Evolutionary conservation across 2,113 vertebrate genomes (phyloP), one percentile per base, ranked within the genome.

Genomic region (Labrus mixtus): DNA sequence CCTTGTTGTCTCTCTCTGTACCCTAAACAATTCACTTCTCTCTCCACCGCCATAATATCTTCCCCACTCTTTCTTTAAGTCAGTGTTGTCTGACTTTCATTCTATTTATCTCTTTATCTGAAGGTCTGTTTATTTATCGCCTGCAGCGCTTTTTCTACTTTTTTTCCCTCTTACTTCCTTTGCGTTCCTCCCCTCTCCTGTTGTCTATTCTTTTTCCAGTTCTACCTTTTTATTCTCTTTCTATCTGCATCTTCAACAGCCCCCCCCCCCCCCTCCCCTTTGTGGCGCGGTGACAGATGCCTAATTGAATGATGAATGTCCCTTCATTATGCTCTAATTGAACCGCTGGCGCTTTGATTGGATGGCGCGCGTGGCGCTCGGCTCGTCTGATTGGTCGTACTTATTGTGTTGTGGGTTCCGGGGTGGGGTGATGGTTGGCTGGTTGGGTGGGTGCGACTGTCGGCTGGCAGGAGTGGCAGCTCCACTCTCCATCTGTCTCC

Each of bases 291-390:
- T 97, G 97, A 97, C 98, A 99, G 96, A 96, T 97, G 96, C 96
- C 95, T 99, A 99, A 99, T 98, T 99, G 96, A 98, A 99, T 99
- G 98, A 99, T 98, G 96, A 97, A 99, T 99, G 97, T 98, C 93
- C 96, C 95, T 98, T 97, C 96, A 98, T 97, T 97, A 96, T 93
- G 92, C 94, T 94, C 94, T 98, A 97, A 99, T 98, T 97, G 95
- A 97, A 96, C 95, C 94, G 94, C 95, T 90, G 93, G 94, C 92
- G 90, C 94, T 94, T 87, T 92, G 95, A 97, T 97, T 98, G 97
- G 97, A 93, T 91, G 94, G 87, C 78, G 63, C 91, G 86, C 77
- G 92, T 92, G 93, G 91, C 87, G 85, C 82, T 89, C 68, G 77
- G 50, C 68, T 79, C 82, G 81, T 82, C 83, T 86, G 95, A 95